Evolutionary conservation across 2,113 vertebrate genomes (phyloP).

Genomic region (Tyrannus savana): DNA sequence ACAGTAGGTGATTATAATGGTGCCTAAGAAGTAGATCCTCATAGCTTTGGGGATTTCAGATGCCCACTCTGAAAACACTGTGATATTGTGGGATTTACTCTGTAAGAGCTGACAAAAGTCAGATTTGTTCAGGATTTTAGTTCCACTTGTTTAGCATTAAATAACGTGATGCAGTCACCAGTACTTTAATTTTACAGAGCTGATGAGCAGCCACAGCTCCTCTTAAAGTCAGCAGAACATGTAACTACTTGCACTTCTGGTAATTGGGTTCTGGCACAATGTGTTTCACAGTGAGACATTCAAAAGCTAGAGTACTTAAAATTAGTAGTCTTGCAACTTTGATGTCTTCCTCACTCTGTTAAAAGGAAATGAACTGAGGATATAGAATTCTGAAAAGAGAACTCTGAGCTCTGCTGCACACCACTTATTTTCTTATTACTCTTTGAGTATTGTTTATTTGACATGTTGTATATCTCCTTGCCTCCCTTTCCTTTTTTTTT

Average conservation of each 20-base stretch:
- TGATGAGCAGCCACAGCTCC: neutral
- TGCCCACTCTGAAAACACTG: neutral
- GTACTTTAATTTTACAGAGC: neutral
- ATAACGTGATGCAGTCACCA: neutral
- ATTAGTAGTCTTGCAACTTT: neutral
- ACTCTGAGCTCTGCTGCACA: neutral
- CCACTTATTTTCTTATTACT: constrained; percentile 33
- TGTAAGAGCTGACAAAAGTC: neutral
- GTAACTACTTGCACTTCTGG: neutral
- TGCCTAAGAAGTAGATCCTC: neutral
- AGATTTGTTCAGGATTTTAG: neutral
- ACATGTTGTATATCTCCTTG: neutral
- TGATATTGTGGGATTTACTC: neutral
- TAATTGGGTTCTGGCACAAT: neutral
- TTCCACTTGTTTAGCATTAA: neutral
- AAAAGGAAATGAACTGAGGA: neutral
- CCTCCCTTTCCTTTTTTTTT: neutral
- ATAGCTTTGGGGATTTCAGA: neutral
- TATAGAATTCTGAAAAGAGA: neutral
- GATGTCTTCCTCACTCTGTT: neutral
- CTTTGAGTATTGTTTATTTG: neutral
- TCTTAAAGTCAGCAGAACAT: neutral
- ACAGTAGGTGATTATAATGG: neutral
- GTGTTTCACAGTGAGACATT: neutral
- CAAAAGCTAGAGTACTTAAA: neutral